Percentiles rank a stretch among this genome's conserved stretches.
Evolutionary conservation across 2,113 vertebrate genomes (phyloP).

Genomic region (Callopanchax toddi): DNA sequence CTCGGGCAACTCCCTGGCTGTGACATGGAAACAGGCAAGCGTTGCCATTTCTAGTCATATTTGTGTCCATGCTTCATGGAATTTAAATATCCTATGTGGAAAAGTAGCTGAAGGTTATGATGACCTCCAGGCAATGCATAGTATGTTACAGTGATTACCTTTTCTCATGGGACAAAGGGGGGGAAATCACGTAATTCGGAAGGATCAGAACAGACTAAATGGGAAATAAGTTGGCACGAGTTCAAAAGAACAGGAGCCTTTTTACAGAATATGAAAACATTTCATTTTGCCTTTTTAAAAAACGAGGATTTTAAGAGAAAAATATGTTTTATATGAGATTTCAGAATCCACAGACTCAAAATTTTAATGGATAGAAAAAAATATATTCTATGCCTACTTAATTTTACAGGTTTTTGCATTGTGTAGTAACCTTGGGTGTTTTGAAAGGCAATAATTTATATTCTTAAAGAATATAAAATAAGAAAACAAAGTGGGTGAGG

Average conservation of each 20-base stretch:
- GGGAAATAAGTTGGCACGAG: constrained; percentile 6
- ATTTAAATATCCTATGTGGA: constrained; percentile 55
- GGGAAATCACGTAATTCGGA: constrained; percentile 12
- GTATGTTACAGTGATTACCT: constrained; percentile 9
- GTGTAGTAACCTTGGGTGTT: too few species aligned
- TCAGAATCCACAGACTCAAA: too few species aligned
- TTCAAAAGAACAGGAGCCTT: constrained; percentile 2
- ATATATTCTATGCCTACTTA: too few species aligned
- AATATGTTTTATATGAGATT: too few species aligned
- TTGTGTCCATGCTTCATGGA: constrained; percentile 32
- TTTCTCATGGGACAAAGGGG: constrained; percentile 5
- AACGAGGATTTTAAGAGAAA: too few species aligned
- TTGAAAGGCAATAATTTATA: too few species aligned
- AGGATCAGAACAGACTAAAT: constrained; percentile 6
- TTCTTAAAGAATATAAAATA: too few species aligned
- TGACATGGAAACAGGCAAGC: constrained; percentile 67
- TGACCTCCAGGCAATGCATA: constrained; percentile 43
- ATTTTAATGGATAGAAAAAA: too few species aligned
- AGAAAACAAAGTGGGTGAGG: too few species aligned
- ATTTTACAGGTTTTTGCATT: too few species aligned
- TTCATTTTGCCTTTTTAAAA: neutral
- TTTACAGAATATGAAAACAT: constrained; percentile 26
- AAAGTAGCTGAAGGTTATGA: constrained; percentile 62
- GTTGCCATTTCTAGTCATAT: constrained; percentile 45
- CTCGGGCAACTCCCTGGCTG: constrained; percentile 37